Evolutionary conservation across 2,797 vertebrate species (phyloP), one percentile per base, ranked within the genome.

Genomic region (Nannoperca australis): DNA sequence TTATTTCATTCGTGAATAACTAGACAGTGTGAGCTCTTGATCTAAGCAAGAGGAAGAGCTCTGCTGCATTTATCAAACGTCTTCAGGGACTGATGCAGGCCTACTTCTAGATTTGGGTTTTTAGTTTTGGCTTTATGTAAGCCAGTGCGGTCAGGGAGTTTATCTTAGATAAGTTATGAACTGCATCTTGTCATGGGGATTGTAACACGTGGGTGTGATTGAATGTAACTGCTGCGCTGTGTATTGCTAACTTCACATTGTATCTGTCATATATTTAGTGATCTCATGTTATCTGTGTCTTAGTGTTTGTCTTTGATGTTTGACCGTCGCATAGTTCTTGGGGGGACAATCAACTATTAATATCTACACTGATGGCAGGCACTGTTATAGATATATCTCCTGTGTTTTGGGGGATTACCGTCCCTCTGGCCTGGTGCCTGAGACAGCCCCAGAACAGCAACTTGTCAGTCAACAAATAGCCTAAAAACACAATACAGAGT

Each of bases 271-370:
- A 20, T 62, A 10, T 58, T 14, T 22, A 55, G 67, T 60, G 49
- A 27, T 47, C 38, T 44, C 49, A 12, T 44, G 38, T 40, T 78
- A 59, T 75, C 11, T 64, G 60, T 22, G 40, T 83, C 69, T 86
- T 42, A 56, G 68, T 73, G 64, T 71, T 65, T 49, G 70, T 78
- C 72, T 89, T 76, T 85, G 76, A 83, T 82, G 79, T 77, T 86
- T 75, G 64, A 54, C 75, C n/a, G 11, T 49, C 59, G 65, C 82
- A 79, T 69, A 80, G 68, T 74, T 76, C 78, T 83, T 73, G 77
- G 60, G 82, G 55, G 83, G 81, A 93, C 92, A 94, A 93, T 93
- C 76, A 59, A 58, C 92, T 93, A 93, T 93, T 91, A 93, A 92
- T 93, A 95, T 81, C 90, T 67, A 13, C 47, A 40, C 54, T 76